Conservation (phyloP, 2,113 vertebrate species). For the Pantherophis guttatus region DNA sequence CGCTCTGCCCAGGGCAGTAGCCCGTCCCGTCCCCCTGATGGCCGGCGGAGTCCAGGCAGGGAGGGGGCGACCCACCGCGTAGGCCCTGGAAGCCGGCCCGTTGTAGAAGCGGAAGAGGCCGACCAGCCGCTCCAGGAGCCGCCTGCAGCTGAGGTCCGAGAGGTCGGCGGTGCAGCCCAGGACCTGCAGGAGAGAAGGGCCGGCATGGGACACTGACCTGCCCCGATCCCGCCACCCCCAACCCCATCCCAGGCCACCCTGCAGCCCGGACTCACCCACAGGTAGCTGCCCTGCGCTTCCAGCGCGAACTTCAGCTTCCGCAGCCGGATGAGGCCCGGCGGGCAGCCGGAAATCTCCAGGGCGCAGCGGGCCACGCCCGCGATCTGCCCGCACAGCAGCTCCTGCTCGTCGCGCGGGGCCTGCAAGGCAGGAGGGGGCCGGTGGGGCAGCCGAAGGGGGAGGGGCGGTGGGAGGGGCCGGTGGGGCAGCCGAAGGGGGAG, state of each 20-base stretch:
- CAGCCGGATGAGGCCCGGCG: conserved; percentile 69
- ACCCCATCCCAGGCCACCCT: not conserved
- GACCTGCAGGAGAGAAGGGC: conserved; percentile 63
- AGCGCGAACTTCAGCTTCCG: conserved; percentile 81
- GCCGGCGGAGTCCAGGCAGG: not conserved
- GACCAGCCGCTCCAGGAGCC: conserved; percentile 84
- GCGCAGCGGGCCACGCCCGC: conserved; percentile 78
- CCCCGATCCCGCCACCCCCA: not conserved
- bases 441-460: not conserved
- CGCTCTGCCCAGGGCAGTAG: not conserved
- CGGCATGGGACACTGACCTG: fast-evolving
- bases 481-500: not conserved
- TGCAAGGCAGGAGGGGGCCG: conserved; percentile 16
- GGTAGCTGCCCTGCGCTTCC: conserved; percentile 66
- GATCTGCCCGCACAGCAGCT: conserved; percentile 83
- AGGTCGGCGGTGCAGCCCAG: conserved; percentile 83
- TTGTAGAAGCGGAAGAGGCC: conserved; percentile 88
- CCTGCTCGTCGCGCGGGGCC: conserved; percentile 78
- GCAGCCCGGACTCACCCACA: conserved; percentile 72
- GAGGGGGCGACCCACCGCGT: conserved; percentile 70
- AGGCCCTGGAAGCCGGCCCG: conserved; percentile 77
- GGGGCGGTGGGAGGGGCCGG: not conserved
- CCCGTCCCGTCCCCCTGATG: too few species aligned
- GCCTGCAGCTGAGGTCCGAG: conserved; percentile 80
- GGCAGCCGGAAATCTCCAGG: conserved; percentile 68